These are phyloP conservation scores for Clarias pachynema DNA, from an alignment of 2,797 vertebrate species.

Conservation along the genomic window DNA sequence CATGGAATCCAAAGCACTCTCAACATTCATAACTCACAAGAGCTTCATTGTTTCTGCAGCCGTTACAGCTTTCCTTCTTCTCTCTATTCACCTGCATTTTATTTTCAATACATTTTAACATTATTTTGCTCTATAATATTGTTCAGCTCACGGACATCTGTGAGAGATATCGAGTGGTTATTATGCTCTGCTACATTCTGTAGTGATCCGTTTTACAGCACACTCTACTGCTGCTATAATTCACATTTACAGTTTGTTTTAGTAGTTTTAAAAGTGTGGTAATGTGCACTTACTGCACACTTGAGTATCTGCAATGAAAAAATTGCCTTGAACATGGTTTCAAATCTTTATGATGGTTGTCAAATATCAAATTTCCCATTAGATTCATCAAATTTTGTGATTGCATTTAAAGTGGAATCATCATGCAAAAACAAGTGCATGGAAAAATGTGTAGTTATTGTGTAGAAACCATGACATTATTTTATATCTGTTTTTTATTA, in stretches of 20 bases:
- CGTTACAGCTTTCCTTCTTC: background rate
- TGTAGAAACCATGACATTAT: background rate
- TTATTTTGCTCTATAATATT: background rate
- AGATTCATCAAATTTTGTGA: background rate
- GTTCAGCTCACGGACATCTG: background rate
- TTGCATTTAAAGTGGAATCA: background rate
- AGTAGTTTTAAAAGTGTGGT: too few relatives aligned
- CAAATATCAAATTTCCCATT: background rate
- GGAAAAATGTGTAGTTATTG: background rate
- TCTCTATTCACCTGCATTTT: background rate
- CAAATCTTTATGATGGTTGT: background rate
- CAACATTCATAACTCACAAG: background rate
- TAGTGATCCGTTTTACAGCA: background rate
- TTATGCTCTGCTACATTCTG: background rate
- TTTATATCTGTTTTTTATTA: background rate
- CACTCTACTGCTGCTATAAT: background rate
- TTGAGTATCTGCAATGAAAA: background rate
- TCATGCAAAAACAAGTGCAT: background rate
- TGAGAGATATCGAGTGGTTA: background rate
- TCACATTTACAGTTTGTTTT: background rate
- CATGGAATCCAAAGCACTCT: background rate
- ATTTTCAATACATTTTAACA: background rate
- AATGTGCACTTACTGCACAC: background rate
- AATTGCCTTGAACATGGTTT: background rate
- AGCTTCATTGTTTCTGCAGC: background rate